phyloP scores from a whole-genome alignment of 2,888 invertebrate genomes.

The Pachydiplax longipennis region DNA sequence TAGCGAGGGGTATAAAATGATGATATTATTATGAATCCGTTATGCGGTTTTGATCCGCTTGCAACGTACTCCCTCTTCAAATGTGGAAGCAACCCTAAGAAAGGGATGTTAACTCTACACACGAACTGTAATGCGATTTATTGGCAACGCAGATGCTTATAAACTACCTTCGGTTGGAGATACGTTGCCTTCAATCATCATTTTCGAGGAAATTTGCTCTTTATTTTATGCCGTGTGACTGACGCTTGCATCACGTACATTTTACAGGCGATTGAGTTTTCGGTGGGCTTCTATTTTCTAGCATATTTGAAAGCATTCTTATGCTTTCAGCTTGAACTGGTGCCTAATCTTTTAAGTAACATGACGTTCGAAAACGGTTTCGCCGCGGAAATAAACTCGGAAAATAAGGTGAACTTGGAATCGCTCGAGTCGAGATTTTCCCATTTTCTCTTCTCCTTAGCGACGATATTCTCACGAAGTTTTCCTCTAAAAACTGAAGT shows the following conservation, averaged over 20 bases:
- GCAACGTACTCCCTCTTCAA: not conserved
- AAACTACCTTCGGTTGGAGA: not conserved
- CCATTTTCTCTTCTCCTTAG: no score
- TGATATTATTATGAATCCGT: not conserved
- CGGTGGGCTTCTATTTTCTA: no score
- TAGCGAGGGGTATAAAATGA: not conserved
- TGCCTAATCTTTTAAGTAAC: no score
- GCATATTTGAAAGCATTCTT: no score
- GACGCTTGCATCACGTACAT: not conserved
- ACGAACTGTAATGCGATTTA: not conserved
- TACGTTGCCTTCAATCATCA: not conserved
- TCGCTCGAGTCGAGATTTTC: no score
- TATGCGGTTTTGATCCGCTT: not conserved
- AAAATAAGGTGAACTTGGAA: no score
- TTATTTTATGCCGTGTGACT: not conserved
- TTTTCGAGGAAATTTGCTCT: not conserved
- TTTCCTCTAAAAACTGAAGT: no score
- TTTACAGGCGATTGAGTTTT: not conserved
- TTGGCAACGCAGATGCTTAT: not conserved
- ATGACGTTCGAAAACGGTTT: no score
- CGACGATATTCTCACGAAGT: no score
- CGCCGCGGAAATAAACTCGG: no score
- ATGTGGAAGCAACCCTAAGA: not conserved
- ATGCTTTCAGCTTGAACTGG: no score
- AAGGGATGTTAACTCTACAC: not conserved